Evolutionary conservation across 2,888 invertebrate genomes (phyloP).

Genomic region (Stomorhina lunata): DNA sequence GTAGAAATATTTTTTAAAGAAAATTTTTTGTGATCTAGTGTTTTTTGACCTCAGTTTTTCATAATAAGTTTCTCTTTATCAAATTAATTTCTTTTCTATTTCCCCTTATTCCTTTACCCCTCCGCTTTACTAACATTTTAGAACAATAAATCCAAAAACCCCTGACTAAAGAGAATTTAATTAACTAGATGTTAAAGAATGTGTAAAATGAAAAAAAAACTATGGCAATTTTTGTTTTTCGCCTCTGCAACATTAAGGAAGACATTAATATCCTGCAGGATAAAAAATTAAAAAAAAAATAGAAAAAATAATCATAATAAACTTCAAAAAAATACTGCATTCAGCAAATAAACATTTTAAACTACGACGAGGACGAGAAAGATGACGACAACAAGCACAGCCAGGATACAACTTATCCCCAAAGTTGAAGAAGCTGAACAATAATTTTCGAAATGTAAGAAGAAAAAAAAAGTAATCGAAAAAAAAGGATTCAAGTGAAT

Average conservation of each 20-base stretch:
- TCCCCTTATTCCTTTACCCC: background rate
- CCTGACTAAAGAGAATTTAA: constrained; percentile 38
- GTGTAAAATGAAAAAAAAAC: background rate
- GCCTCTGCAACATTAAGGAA: constrained; percentile 30
- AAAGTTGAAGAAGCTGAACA: constrained; percentile 16
- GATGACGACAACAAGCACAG: background rate
- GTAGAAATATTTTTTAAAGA: no score
- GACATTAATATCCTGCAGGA: constrained; percentile 57
- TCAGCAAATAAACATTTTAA: background rate
- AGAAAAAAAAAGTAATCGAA: background rate
- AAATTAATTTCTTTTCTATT: no score
- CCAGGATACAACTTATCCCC: background rate
- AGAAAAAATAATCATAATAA: constrained; percentile 29
- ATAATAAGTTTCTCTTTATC: no score
- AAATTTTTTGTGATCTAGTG: no score
- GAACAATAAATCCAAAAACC: background rate
- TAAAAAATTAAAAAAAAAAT: constrained; percentile 33
- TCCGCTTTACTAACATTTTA: background rate
- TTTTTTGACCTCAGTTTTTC: no score
- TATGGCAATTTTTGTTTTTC: background rate
- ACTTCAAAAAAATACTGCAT: constrained; percentile 32
- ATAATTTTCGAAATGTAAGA: constrained; percentile 24
- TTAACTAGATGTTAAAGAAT: constrained; percentile 40
- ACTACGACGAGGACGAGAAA: background rate
- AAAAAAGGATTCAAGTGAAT: constrained; percentile 21